Conservation (phyloP, 2,797 vertebrate species). For the Podargus strigoides region DNA sequence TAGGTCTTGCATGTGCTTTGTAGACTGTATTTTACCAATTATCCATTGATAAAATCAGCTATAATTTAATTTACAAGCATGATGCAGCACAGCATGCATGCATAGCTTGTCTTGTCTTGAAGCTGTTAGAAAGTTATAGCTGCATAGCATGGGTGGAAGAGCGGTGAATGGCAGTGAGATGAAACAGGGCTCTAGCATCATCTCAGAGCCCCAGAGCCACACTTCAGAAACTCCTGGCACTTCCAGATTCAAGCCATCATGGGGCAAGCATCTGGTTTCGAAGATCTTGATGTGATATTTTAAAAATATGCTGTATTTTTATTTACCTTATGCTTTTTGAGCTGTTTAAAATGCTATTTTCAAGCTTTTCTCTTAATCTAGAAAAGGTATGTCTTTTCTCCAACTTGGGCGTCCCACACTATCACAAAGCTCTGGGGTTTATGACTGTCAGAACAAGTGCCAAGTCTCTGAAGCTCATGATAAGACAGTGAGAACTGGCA, state of each 20-base stretch:
- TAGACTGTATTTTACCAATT: neutral
- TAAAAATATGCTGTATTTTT: neutral
- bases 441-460: neutral
- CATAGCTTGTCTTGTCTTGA: neutral
- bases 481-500: neutral
- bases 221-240: neutral
- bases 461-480: neutral
- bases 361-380: neutral
- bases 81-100: neutral
- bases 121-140: neutral
- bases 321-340: neutral
- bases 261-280: neutral
- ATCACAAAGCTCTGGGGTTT: neutral
- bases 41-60: neutral
- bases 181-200: neutral
- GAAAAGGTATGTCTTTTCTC: neutral
- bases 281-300: neutral
- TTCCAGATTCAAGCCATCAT: neutral
- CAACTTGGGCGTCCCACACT: neutral
- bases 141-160: neutral
- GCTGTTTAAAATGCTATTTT: neutral
- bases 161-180: neutral
- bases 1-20: neutral
- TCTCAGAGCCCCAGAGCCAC: neutral
- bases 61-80: neutral